Base-by-base conservation (phyloP, 2,888 invertebrate species). In the Cordilura impudica region DNA sequence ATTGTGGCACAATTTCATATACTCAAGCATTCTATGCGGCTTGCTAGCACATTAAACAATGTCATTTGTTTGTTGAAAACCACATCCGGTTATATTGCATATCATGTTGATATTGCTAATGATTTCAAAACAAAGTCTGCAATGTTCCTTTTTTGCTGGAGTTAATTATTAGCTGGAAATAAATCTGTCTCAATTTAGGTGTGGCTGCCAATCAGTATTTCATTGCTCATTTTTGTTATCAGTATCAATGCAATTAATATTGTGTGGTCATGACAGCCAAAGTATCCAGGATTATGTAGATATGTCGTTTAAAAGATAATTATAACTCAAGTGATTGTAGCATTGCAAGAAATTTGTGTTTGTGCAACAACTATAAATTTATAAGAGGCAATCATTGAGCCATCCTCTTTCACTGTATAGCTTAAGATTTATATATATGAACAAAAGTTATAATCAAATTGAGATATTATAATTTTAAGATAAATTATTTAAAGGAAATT, bases 1-100 rank as follows among this genome's bases (percentile, higher is more conserved):
- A 71, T 65, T 53, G 65, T 63, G 7, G 65, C 58, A 16, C 76
- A 76, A 31, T 76, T 76, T 71, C 63, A 51, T 35, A 71, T 70
- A 43, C 51, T 70, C 1, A 70, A 65, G 14, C 53, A 51, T 43
- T 63, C 70, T 19, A 18, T 70, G 7, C 35, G 14, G 2, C 29
- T 1, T 1, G 70, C 70, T 18, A 43, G 63, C 7, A 6, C 7
- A 1, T 16, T 58, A 16, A 21, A 58, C 8, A 45, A 51, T 31
- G 70, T 63, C 0, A 14, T 47, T 8, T 53, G 39, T 35, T 70
- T 58, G 0, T 12, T 12, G 35, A 14, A 54, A 4, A 16, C 23
- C 2, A 53, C 65, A 4, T 14, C 14, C 12, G 19, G 31, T 6
- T 70, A 43, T 6, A 71, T 70, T 43, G 43, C 23, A 4, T 70